These are phyloP conservation scores for Temnothorax curvispinosus DNA, from an alignment of 1,140 invertebrate genomes.

Conservation along the genomic window DNA sequence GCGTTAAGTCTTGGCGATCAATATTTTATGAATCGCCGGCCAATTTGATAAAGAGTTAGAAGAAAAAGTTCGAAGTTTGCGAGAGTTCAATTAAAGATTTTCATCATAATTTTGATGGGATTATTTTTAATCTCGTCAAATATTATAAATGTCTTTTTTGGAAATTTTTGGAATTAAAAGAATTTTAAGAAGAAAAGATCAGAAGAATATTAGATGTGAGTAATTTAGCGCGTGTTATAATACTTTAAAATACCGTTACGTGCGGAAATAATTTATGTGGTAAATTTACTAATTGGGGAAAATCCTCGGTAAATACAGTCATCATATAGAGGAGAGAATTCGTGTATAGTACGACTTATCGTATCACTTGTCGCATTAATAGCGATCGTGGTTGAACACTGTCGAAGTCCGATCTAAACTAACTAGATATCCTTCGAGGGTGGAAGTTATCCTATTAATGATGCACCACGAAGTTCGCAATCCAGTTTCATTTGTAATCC, in stretches of 20 bases:
- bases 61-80: not conserved
- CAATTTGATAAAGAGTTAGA: constrained; percentile 12
- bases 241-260: not conserved
- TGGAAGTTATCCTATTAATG: constrained; percentile 57
- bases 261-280: not conserved
- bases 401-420: constrained; percentile 49
- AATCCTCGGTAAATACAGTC: not conserved
- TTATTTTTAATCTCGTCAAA: not conserved
- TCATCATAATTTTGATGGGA: constrained; percentile 10
- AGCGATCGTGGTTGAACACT: constrained; percentile 45
- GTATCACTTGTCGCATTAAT: constrained; percentile 43
- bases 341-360: constrained; percentile 22
- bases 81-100: constrained; percentile 28
- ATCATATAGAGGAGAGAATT: not conserved
- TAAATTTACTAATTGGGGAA: not conserved
- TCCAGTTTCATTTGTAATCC: constrained; percentile 43
- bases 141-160: not conserved
- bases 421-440: constrained; percentile 53
- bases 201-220: not conserved
- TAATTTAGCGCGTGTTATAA: not conserved
- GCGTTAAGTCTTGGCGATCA: constrained; percentile 33
- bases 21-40: constrained; percentile 33
- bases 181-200: not conserved
- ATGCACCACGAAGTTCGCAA: constrained; percentile 44
- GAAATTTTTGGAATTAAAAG: not conserved